A percentile compares a stretch with the other conserved stretches of the same genome.
Evolutionary conservation across 2,797 vertebrate species (phyloP).

Genomic region (Hydrocynus forskahlii): DNA sequence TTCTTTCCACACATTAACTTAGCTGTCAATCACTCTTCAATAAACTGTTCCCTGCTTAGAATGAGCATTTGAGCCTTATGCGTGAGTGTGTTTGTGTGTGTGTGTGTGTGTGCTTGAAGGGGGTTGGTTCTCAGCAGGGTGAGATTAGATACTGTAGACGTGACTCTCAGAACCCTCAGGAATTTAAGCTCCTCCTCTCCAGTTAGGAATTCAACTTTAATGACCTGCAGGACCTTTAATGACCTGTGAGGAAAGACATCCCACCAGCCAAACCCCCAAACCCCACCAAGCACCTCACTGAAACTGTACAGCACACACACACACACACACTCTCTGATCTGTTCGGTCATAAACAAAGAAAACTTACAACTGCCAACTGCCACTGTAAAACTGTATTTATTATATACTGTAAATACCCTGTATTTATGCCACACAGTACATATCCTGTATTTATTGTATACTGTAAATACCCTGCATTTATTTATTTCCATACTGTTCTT

Average conservation of each 20-base stretch:
- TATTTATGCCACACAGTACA: too few relatives aligned
- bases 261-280: constrained; percentile 23
- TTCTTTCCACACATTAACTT: neutral
- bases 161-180: constrained; percentile 61
- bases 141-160: constrained; percentile 74
- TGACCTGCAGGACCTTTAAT: constrained; percentile 42
- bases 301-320: too few relatives aligned
- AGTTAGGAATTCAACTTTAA: constrained; percentile 59
- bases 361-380: too few relatives aligned
- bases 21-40: neutral
- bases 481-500: too few relatives aligned
- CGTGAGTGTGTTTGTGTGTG: constrained; percentile 9
- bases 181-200: constrained; percentile 66
- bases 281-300: neutral
- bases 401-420: too few relatives aligned
- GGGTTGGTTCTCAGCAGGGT: constrained; percentile 62
- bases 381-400: too few relatives aligned
- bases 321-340: too few relatives aligned
- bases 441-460: too few relatives aligned
- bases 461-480: too few relatives aligned
- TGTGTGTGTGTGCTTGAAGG: neutral
- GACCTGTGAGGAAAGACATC: constrained; percentile 29
- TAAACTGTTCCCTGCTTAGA: constrained; percentile 2
- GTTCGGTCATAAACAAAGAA: too few relatives aligned
- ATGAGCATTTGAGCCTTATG: constrained; percentile 19